Evolutionary conservation across 2,797 vertebrate genomes (phyloP).

Genomic region (Takifugu ocellatus): DNA sequence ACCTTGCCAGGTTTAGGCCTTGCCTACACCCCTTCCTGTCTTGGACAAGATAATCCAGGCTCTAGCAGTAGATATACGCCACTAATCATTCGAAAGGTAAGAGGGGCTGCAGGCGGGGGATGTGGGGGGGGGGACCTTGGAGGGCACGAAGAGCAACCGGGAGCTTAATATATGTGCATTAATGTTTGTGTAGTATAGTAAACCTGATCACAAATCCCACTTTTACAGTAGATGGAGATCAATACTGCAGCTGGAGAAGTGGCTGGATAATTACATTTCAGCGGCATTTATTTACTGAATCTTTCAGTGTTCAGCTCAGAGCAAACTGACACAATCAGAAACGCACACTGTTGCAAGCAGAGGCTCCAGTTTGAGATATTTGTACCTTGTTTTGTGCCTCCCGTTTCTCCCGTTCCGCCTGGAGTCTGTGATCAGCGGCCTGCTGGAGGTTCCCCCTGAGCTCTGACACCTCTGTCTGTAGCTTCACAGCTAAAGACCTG

Average conservation of each 20-base stretch:
- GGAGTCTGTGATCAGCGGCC: slow-evolving; percentile 54
- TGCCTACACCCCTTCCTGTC: slow-evolving; percentile 59
- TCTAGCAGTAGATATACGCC: slow-evolving; percentile 72
- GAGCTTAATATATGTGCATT: slow-evolving; percentile 22
- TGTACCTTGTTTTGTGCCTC: slow-evolving; percentile 58
- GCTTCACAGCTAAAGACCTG: slow-evolving; percentile 47
- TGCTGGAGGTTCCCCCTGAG: slow-evolving; percentile 54
- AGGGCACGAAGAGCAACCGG: slow-evolving; percentile 19
- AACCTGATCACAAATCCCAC: slow-evolving; percentile 15
- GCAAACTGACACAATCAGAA: slow-evolving; percentile 8
- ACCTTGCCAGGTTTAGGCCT: slow-evolving; percentile 75
- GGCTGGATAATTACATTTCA: slow-evolving; percentile 26
- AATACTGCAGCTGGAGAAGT: slow-evolving; percentile 3
- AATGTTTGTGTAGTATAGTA: slow-evolving; percentile 29
- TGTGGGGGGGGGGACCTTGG: slow-evolving; percentile 27
- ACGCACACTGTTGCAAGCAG: slow-evolving; percentile 9
- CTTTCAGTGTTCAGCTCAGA: too few relatives aligned
- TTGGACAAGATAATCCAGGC: slow-evolving; percentile 78
- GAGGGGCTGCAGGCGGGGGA: slow-evolving; percentile 5
- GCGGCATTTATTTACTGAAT: slow-evolving; percentile 7
- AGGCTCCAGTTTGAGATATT: slow-evolving; percentile 34
- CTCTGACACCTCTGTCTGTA: slow-evolving; percentile 55
- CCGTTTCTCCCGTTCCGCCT: slow-evolving; percentile 43
- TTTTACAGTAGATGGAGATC: slow-evolving; percentile 8
- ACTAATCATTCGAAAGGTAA: slow-evolving; percentile 73